These are phyloP conservation scores for Aleadryas rufinucha DNA, from an alignment of 2,113 vertebrate species.

Conservation along the genomic window DNA sequence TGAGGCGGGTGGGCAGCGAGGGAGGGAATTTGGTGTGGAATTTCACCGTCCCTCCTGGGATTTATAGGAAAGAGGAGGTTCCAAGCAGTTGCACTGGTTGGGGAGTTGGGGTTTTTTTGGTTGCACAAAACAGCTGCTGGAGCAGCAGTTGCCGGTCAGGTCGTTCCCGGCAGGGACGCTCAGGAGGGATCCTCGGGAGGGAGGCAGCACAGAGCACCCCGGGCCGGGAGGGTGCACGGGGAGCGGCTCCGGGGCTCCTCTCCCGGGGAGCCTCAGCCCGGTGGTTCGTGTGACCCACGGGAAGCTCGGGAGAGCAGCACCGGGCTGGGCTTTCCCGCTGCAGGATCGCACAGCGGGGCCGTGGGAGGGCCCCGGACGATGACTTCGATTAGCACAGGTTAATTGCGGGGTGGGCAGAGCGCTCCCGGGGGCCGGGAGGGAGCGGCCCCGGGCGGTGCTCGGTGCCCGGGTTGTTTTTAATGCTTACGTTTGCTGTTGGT, in stretches of 20 bases:
- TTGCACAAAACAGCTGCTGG: background rate
- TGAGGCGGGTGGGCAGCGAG: background rate
- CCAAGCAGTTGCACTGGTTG: background rate
- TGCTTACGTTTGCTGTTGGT: slow-evolving; percentile 68
- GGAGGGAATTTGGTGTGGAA: background rate
- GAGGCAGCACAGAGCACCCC: accelerated
- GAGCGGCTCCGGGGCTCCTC: background rate
- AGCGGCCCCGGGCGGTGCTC: background rate
- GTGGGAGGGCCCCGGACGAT: background rate
- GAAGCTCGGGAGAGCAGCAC: accelerated
- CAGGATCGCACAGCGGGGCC: background rate
- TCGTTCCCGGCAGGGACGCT: accelerated
- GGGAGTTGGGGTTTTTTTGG: accelerated
- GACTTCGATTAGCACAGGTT: accelerated
- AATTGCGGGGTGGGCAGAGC: background rate
- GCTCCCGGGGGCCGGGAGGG: background rate
- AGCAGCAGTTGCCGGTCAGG: background rate
- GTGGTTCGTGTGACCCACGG: accelerated
- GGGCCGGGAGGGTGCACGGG: accelerated
- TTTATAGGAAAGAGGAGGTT: background rate
- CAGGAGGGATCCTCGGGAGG: background rate
- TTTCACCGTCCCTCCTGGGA: background rate
- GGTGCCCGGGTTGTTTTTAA: slow-evolving; percentile 34
- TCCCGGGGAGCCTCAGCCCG: background rate
- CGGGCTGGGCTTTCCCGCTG: accelerated